Base-by-base conservation (phyloP, 2,113 vertebrate genomes). In the Pseudopodoces humilis region DNA sequence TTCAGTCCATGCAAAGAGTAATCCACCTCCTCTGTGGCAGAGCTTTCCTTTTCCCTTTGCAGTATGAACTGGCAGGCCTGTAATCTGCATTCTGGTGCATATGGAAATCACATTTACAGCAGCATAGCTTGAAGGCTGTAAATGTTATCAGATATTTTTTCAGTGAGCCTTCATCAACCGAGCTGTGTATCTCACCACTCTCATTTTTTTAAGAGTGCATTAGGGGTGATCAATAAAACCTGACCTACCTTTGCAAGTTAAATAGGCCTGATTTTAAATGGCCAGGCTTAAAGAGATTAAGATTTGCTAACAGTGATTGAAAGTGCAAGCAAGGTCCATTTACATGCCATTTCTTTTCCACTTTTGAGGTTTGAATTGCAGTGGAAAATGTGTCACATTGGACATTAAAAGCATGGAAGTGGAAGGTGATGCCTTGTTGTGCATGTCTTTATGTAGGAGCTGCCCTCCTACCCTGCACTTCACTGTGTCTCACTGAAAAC, bases 211-310 rank as follows among this genome's bases (percentile, higher is more conserved):
- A 69, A 67, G 53, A 65, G 50, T 67, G 59, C 72, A 64, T 93
- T 90, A 84, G 74, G 64, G 71, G 46, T 80, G 88, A 95, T 92
- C 87, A 82, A 81, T 91, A 95, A 93, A 94, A 79, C 50, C 83
- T 70, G 90, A 83, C 81, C 67, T 87, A 56, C 77, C 69, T 90
- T 92, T 95, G 88, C 74, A 86, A 87, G 69, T 88, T 95, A 92
- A 95, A 67, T 59, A 80, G 74, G 30, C 22, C 70, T 91, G 83
- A 65, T 88, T 71, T 92, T 76, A 92, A 95, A 90, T 55, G 87
- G 58, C 50, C 49, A 55, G 65, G 35, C 74, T 87, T 91, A 75
- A 69, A 91, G 82, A 59, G 44, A 76, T 86, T 72, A 74, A 52
- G 75, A 58, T 88, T 92, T 93, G 43, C 60, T 41, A 81, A 46